phyloP scores from a whole-genome alignment of 2,888 invertebrate species.

The Heliconius cydno region DNA sequence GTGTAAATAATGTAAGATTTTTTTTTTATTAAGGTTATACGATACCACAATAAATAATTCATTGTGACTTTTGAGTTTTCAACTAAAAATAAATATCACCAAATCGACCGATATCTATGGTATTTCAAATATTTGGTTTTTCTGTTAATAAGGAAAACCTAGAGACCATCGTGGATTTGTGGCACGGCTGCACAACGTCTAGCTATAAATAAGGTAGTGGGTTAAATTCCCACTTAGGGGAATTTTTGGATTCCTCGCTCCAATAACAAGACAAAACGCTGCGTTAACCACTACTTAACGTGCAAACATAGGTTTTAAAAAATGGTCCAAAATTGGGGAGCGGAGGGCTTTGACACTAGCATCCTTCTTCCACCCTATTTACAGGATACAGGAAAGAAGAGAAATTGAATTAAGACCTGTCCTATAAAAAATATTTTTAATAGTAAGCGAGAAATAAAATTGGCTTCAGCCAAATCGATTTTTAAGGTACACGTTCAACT shows the following conservation, averaged over 20 bases:
- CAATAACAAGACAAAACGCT: too few species aligned
- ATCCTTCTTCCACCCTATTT: too few species aligned
- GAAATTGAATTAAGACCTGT: not conserved
- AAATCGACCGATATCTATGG: not conserved
- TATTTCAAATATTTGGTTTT: not conserved
- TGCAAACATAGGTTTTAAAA: too few species aligned
- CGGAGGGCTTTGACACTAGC: not conserved
- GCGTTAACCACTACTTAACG: too few species aligned
- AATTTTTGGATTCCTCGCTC: too few species aligned
- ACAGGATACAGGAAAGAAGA: not conserved
- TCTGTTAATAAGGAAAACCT: not conserved
- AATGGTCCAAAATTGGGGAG: too few species aligned
- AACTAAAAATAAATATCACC: not conserved
- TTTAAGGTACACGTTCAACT: not conserved
- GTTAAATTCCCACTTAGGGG: too few species aligned
- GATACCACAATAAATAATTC: slow-evolving; percentile 17
- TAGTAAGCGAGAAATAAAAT: not conserved
- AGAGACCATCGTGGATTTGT: too few species aligned
- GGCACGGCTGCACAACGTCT: too few species aligned
- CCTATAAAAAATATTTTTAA: not conserved
- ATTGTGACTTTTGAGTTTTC: not conserved
- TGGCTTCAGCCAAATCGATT: not conserved
- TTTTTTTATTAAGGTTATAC: slow-evolving; percentile 10
- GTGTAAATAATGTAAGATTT: not conserved
- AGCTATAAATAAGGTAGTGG: too few species aligned